These are phyloP conservation scores for Lophius piscatorius DNA, from an alignment of 2,113 vertebrate genomes.

Conservation along the genomic window DNA sequence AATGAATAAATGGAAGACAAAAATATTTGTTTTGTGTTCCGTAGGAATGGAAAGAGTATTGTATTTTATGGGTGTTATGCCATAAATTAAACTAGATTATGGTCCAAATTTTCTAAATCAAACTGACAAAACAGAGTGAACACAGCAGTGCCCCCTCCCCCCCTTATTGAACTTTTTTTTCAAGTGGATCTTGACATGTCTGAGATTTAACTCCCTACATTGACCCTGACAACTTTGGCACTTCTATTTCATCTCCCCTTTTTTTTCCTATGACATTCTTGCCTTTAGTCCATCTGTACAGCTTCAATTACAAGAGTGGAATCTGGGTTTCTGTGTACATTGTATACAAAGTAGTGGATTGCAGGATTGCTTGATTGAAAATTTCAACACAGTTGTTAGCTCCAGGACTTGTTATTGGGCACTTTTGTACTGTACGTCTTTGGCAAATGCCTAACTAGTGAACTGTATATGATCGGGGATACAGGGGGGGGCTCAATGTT, in stretches of 20 bases:
- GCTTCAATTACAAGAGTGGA: conserved; percentile 25
- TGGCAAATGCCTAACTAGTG: conserved; percentile 62
- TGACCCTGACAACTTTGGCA: conserved; percentile 11
- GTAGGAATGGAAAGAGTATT: conserved; percentile 40
- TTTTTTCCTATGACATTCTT: not conserved
- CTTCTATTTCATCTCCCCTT: conserved; percentile 26
- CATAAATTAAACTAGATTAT: conserved; percentile 37
- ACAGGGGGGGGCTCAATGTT: conserved; percentile 31
- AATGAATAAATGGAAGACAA: conserved; percentile 9
- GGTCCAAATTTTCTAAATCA: conserved; percentile 37
- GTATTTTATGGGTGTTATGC: conserved; percentile 49
- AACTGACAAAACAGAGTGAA: conserved; percentile 18
- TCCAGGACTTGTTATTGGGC: conserved; percentile 60
- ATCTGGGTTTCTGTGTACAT: conserved; percentile 20
- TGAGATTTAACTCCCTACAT: too few relatives aligned
- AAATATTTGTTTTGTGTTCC: conserved; percentile 29
- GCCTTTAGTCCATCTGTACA: conserved; percentile 16
- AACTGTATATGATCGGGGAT: conserved; percentile 60
- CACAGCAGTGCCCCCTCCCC: conserved; percentile 10
- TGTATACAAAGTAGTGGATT: conserved; percentile 59
- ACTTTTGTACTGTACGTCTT: conserved; percentile 67
- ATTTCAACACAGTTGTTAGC: conserved; percentile 54
- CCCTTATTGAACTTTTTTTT: conserved; percentile 6
- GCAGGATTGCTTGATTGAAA: conserved; percentile 58
- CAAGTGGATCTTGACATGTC: conserved; percentile 17